Evolutionary conservation across 2,797 vertebrate species (phyloP).

Genomic region (Pseudochirops cupreus): DNA sequence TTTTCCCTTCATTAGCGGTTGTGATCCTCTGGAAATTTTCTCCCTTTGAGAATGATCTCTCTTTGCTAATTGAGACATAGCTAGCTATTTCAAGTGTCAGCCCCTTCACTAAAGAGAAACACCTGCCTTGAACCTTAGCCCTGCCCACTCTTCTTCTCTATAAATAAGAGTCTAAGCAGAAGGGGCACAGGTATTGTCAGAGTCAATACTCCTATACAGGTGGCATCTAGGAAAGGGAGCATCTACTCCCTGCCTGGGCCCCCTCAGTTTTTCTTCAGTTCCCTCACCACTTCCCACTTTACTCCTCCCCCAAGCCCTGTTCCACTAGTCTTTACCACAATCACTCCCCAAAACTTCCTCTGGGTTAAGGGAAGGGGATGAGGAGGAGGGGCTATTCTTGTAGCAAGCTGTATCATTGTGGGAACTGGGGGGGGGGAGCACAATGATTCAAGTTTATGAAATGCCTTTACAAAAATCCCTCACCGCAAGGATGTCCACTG

Average conservation of each 20-base stretch:
- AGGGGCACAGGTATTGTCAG: background rate
- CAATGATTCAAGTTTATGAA: conserved; percentile 87
- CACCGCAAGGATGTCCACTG: background rate
- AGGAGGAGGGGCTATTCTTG: conserved; percentile 86
- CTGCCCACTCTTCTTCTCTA: conserved; percentile 43
- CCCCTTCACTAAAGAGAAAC: background rate
- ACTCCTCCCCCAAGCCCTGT: background rate
- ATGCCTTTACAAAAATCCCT: conserved; percentile 89
- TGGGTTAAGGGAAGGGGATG: background rate
- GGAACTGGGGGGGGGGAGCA: conserved; percentile 86
- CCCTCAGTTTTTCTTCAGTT: background rate
- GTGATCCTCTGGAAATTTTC: too few species aligned
- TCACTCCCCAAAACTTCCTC: conserved; percentile 25
- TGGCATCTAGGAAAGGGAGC: background rate
- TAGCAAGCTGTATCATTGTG: conserved; percentile 88
- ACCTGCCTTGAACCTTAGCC: background rate
- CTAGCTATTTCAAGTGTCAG: too few species aligned
- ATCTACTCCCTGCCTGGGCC: background rate
- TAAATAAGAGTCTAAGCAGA: conserved; percentile 50
- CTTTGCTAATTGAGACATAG: background rate
- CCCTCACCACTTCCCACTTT: conserved; percentile 7
- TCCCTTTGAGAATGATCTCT: too few species aligned
- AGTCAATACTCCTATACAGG: conserved; percentile 4
- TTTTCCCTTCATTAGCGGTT: background rate
- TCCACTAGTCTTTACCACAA: conserved; percentile 56